A percentile compares a stretch with the other conserved stretches of the same genome.
Evolutionary conservation across 35 echinoderm and acorn worm genomes (phyloP).

Genomic region (Apostichopus japonicus): DNA sequence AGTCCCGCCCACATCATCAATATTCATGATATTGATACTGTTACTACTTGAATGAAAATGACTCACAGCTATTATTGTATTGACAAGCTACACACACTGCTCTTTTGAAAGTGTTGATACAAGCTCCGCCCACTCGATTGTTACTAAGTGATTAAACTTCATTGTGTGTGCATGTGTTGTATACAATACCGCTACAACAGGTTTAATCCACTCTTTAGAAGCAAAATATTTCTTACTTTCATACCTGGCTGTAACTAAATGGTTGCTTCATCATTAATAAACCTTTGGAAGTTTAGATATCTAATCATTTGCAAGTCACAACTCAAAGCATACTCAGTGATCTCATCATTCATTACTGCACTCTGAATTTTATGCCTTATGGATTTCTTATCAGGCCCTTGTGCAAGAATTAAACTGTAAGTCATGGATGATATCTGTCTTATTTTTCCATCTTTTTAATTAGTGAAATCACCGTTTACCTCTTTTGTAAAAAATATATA

Average conservation of each 20-base stretch:
- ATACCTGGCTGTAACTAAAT: no score
- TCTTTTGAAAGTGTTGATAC: not conserved
- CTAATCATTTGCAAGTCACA: not conserved
- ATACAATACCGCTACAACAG: not conserved
- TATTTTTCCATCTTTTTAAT: no score
- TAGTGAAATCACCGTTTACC: no score
- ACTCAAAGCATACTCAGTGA: not conserved
- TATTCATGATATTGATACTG: not conserved
- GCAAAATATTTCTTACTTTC: not conserved
- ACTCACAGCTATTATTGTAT: not conserved
- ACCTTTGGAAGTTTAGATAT: not conserved
- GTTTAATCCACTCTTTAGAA: not conserved
- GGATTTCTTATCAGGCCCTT: no score
- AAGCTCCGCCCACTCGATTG: not conserved
- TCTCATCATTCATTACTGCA: not conserved
- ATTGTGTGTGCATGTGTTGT: not conserved
- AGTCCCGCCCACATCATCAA: conserved; percentile 6
- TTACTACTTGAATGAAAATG: not conserved
- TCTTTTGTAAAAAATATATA: no score
- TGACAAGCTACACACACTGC: no score
- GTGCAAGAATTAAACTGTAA: no score
- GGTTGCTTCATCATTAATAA: not conserved
- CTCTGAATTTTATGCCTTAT: not conserved
- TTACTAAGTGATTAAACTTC: not conserved
- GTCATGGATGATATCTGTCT: no score